Base-by-base conservation (phyloP, 2,113 vertebrate genomes). In the Aptenodytes patagonicus region DNA sequence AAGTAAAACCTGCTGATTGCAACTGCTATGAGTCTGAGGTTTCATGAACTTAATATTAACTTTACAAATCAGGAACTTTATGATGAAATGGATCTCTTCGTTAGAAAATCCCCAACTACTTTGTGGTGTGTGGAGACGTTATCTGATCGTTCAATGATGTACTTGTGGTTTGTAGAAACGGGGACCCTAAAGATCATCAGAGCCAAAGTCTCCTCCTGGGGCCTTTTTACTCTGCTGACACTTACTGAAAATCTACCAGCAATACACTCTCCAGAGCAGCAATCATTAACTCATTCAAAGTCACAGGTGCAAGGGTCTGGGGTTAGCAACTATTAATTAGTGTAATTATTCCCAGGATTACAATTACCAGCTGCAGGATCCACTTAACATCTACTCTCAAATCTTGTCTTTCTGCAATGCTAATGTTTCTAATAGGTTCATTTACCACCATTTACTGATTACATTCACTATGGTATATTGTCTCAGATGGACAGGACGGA, bases 251-350 rank as follows among this genome's bases (percentile, higher is more conserved):
- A 98, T 97, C 96, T 97, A 91, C 92, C 90, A 96, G 95, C 95
- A 97, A 96, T 80, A 95, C 60, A 78, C 85, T 97, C 91, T 69
- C 90, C 86, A 91, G 93, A 96, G 87, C 82, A 96, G 94, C 87
- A 96, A 96, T 96, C 97, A 97, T 89, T 96, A 98, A 96, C 88
- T 98, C 97, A 98, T 96, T 95, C 96, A 72, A 80, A 97, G 90
- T 95, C 76, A 93, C 52, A 49, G 91, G 90, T 95, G 25, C 94
- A 97, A 98, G 97, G 98, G 98, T 97, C 97, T 90, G 90, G 97
- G 98, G 98, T 98, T 98, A 98, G 94, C 64, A 94, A 98, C 99
- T 99, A 99, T 99, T 99, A 99, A 99, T 99, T 99, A 99, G 98
- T 97, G 97, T 98, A 99, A 99, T 99, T 99, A 99, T 98, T 99